Percentiles rank a stretch among this genome's conserved stretches.
These are phyloP conservation scores for Trichopoda pennipes DNA, from an alignment of 2,888 invertebrate species.

Conservation along the genomic window DNA sequence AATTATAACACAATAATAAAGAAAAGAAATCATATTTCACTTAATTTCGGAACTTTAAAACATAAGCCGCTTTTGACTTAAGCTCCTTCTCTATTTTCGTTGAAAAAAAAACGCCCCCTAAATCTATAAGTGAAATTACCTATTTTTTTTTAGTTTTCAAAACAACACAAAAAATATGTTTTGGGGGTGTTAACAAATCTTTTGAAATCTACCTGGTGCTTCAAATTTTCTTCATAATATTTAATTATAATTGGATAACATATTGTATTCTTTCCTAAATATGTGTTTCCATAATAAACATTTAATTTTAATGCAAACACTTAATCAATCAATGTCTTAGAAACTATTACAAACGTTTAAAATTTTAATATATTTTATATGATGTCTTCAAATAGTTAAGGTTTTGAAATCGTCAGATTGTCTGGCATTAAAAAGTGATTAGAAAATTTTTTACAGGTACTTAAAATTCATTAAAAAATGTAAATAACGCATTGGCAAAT, in stretches of 20 bases:
- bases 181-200: conserved; percentile 56
- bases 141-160: conserved; percentile 34
- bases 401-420: conserved; percentile 26
- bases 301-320: conserved; percentile 62
- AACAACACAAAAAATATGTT: not conserved
- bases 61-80: conserved; percentile 37
- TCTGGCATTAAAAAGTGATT: conserved; percentile 13
- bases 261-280: not conserved
- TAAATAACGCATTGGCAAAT: no score
- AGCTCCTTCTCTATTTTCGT: conserved; percentile 42
- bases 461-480: no score
- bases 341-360: not conserved
- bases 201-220: conserved; percentile 35
- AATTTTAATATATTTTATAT: conserved; percentile 14
- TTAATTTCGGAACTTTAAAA: conserved; percentile 15
- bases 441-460: not conserved
- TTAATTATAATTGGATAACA: conserved; percentile 27
- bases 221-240: conserved; percentile 12
- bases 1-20: conserved; percentile 11
- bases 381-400: conserved; percentile 43
- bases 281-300: conserved; percentile 39
- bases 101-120: conserved; percentile 55
- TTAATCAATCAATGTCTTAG: conserved; percentile 64
- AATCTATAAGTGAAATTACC: conserved; percentile 23
- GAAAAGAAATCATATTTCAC: not conserved